A percentile compares a stretch with the other conserved stretches of the same genome.
Conservation (phyloP, 1,140 invertebrate genomes). For the Spodoptera litura region DNA sequence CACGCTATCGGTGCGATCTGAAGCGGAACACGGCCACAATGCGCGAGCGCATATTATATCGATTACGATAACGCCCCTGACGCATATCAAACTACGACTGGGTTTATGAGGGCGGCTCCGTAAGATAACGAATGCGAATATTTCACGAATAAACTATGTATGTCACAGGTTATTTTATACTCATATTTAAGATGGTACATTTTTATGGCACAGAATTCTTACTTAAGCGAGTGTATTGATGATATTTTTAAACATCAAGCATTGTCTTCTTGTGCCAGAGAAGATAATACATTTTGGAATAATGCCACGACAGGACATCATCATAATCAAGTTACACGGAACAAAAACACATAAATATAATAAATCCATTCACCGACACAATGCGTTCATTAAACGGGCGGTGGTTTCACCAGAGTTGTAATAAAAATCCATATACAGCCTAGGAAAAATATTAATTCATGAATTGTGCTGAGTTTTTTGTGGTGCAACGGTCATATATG, state of each 20-base stretch:
- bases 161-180: not conserved
- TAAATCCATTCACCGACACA: conserved; percentile 28
- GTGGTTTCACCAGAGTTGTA: conserved; percentile 12
- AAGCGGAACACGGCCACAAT: conserved; percentile 47
- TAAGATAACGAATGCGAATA: conserved; percentile 39
- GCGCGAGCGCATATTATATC: conserved; percentile 43
- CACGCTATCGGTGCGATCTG: conserved; percentile 44
- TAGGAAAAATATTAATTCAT: conserved; percentile 45
- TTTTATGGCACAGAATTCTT: too few species aligned
- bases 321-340: conserved; percentile 25
- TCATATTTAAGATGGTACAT: not conserved
- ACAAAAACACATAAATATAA: conserved; percentile 34
- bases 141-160: conserved; percentile 13
- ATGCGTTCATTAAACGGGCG: conserved; percentile 22
- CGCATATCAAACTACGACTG: conserved; percentile 43
- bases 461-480: conserved; percentile 41
- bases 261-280: too few species aligned
- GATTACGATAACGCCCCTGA: conserved; percentile 49
- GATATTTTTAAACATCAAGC: too few species aligned
- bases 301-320: not conserved
- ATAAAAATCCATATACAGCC: conserved; percentile 47
- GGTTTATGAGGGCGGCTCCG: conserved; percentile 36
- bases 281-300: not conserved
- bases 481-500: conserved; percentile 45
- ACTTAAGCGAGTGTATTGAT: too few species aligned